Percentiles rank a stretch among this genome's conserved stretches.
phyloP scores from a whole-genome alignment of 1,140 invertebrate species.

The Homalodisca vitripennis region DNA sequence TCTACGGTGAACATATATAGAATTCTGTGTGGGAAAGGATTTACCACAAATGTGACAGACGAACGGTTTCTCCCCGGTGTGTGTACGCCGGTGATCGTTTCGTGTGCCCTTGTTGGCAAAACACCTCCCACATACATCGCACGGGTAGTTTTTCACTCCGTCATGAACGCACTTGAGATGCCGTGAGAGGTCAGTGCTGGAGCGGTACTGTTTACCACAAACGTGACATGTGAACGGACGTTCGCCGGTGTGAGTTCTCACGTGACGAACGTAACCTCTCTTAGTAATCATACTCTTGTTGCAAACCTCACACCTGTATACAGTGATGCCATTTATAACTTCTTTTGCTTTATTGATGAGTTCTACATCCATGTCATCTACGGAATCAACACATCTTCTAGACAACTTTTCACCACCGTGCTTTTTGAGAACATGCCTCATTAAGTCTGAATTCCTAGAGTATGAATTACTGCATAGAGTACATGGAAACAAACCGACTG shows the following conservation, averaged over 20 bases:
- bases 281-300: slow-evolving; percentile 58
- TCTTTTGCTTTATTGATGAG: slow-evolving; percentile 49
- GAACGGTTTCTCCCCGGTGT: slow-evolving; percentile 52
- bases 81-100: slow-evolving; percentile 55
- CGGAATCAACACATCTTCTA: slow-evolving; percentile 20
- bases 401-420: slow-evolving; percentile 25
- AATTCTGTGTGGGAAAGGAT: slow-evolving; percentile 53
- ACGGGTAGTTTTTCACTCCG: slow-evolving; percentile 56
- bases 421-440: slow-evolving; percentile 43
- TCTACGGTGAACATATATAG: slow-evolving; percentile 55
- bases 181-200: slow-evolving; percentile 56
- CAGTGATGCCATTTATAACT: slow-evolving; percentile 50
- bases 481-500: no score
- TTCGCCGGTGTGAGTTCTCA: slow-evolving; percentile 43
- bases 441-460: slow-evolving; percentile 43
- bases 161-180: slow-evolving; percentile 65
- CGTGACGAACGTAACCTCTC: slow-evolving; percentile 52
- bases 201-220: slow-evolving; percentile 49
- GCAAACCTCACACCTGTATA: slow-evolving; percentile 52
- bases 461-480: slow-evolving; percentile 44
- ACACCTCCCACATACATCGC: slow-evolving; percentile 54
- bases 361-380: slow-evolving; percentile 46
- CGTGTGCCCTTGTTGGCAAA: slow-evolving; percentile 55
- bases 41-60: slow-evolving; percentile 40
- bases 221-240: slow-evolving; percentile 38